Evolutionary conservation across 2,113 vertebrate species (phyloP).

Genomic region (Phodopus roborovskii): DNA sequence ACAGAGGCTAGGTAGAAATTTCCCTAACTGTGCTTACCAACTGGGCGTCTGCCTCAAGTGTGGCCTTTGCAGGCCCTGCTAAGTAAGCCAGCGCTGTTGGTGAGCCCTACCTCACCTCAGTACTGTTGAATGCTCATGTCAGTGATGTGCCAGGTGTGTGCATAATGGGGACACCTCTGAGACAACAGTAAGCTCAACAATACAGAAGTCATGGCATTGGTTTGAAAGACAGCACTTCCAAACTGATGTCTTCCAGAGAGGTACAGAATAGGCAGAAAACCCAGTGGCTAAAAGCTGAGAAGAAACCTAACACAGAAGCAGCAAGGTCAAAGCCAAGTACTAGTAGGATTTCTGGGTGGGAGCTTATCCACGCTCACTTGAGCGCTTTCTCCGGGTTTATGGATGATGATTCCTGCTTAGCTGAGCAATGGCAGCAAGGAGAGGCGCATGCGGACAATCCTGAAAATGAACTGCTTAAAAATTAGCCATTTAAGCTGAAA

Average conservation of each 20-base stretch:
- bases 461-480: not conserved
- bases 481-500: not conserved
- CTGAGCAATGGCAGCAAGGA: conserved; percentile 15
- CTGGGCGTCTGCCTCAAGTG: conserved; percentile 78
- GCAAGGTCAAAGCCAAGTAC: not conserved
- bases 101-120: conserved; percentile 23
- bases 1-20: conserved; percentile 86
- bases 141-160: conserved; percentile 33
- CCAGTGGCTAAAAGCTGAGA: not conserved
- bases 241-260: not conserved
- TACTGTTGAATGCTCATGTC: conserved; percentile 31
- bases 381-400: conserved; percentile 27
- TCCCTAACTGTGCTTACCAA: conserved; percentile 86
- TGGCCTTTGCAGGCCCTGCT: conserved; percentile 56
- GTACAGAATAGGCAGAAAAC: conserved; percentile 14
- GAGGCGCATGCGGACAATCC: not conserved
- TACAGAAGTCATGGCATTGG: conserved; percentile 43
- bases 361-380: not conserved
- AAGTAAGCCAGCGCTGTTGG: conserved; percentile 36
- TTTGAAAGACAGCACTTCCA: conserved; percentile 44
- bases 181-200: conserved; percentile 56
- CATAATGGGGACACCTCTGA: conserved; percentile 52
- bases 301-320: not conserved
- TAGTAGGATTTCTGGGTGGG: conserved; percentile 59
- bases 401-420: conserved; percentile 42